Evolutionary conservation across 1,140 invertebrate species (phyloP), one percentile per base, ranked within the genome.

Genomic region (Laupala kohalensis): DNA sequence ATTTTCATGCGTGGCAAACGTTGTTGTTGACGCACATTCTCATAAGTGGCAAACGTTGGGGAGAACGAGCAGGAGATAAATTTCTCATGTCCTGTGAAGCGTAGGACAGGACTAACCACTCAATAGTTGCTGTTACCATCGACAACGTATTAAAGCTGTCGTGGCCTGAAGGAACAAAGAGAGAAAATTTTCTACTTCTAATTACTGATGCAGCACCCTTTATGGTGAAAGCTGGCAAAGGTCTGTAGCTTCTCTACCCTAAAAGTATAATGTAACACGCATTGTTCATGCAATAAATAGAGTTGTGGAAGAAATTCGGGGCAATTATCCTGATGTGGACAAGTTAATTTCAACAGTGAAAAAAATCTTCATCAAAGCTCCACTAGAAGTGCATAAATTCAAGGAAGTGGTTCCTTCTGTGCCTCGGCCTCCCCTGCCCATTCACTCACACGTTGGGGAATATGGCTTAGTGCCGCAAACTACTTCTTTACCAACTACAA

Each of bases 391-490:
- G 13, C 9, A 76, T 70, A 64, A 74, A 13, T 82, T 77, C 72
- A 78, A 76, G 72, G 74, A 77, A 72, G 73, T 72, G 68, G 70
- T 75, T 26, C 77, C 78, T 67, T 74, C 77, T 72, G 23, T 80
- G 62, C 69, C 76, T 29, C 74, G 82, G 64, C 79, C 79, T 69
- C 79, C 79, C 70, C 72, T 79, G 73, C 80, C 79, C 73, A 75
- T 80, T 63, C 25, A n/a, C n/a, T 80, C 53, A 81, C 79, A 27
- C 74, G 79, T 26, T 81, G 79, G 79, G 78, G 78, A 72, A 81
- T 79, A 25, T 81, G 79, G 81, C 70, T 80, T 28, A 71, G 78
- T 72, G 76, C 79, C 70, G 77, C 73, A 73, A 30, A 75, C 66
- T 80, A 74, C 75, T 80, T 78, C 69, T 69, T 69, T 72, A 62